Base-by-base conservation (phyloP, 2,113 vertebrate genomes). In the Potamarius usumacintae region DNA sequence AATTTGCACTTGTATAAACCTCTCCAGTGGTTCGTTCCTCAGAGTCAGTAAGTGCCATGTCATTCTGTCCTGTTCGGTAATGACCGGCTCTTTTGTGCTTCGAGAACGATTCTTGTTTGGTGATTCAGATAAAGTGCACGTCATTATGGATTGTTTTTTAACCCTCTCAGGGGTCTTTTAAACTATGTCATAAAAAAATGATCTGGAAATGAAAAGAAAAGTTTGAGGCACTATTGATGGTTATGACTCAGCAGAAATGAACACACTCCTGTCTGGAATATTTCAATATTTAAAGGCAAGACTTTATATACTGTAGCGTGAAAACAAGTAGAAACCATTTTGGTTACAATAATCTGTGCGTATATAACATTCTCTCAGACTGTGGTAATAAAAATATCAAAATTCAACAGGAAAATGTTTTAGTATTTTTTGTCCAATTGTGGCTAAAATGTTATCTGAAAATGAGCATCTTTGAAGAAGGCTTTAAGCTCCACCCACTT, bases 181-280 rank as follows among this genome's bases (percentile, higher is more conserved):
- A 74, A 9, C 17, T 48, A 20, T 52, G 12, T 15, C 11, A 82
- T 63, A 34, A 25, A 74, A 74, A 76, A 22, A 83, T 83, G 25
- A 83, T 65, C 34, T 82, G 34, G 42, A 76, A 76, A 22, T 76
- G 42, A 76, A 76, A 76, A 76, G 71, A 76, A 76, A 76, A 22
- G 5, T 48, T 50, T 48, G 34, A 74, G 71, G 20, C 71, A 74
- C 20, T 42, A 48, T 11, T 48, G 7, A 74, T 20, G 17, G 22
- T 74, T 74, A 48, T 48, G 34, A 42, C 30, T 17, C 69, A 17
- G n/a, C 69, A 72, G 15, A 48, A 74, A 74, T 48, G 0, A 48
- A 76, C 42, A 50, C 72, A n/a, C 50, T 20, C 20, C 63, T 52
- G 48, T 53, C 48, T 1, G 2, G 48, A 69, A 27, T 52, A 14